A percentile compares a stretch with the other conserved stretches of the same genome.
phyloP scores from a whole-genome alignment of 1,140 invertebrate genomes.

The Drosophila pruinosa region DNA sequence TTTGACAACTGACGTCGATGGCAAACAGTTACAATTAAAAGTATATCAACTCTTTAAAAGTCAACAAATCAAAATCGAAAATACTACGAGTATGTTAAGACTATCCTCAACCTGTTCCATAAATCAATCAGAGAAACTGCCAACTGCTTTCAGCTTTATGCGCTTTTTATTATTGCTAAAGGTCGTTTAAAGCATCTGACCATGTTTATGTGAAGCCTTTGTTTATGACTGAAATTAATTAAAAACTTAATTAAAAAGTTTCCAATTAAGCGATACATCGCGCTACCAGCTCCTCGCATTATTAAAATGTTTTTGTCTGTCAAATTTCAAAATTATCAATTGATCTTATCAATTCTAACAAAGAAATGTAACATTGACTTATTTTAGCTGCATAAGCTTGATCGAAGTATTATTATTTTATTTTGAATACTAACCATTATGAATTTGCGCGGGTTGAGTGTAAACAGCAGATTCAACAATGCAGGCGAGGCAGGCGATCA shows the following conservation, averaged over 20 bases:
- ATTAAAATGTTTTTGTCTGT: background rate
- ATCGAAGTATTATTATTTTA: background rate
- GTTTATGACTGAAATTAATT: conserved; percentile 40
- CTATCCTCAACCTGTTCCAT: conserved; percentile 32
- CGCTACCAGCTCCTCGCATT: background rate
- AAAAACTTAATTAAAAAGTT: conserved; percentile 60
- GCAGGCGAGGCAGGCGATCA: conserved; percentile 56
- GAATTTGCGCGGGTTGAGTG: conserved; percentile 64
- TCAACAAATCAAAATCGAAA: background rate
- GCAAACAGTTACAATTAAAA: conserved; percentile 32
- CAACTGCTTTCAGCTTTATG: conserved; percentile 44
- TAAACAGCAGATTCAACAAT: conserved; percentile 68
- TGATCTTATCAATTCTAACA: background rate
- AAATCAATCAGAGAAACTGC: conserved; percentile 63
- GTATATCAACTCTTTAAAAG: conserved; percentile 8
- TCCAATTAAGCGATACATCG: conserved; percentile 19
- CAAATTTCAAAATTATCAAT: background rate
- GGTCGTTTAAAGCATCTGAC: conserved; percentile 50
- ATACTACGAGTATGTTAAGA: background rate
- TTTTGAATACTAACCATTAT: conserved; percentile 72
- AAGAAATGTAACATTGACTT: background rate
- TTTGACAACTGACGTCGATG: conserved; percentile 36
- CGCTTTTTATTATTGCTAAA: conserved; percentile 45
- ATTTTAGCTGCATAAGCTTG: too few species aligned
- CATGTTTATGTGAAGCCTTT: conserved; percentile 18